A percentile compares a stretch with the other conserved stretches of the same genome.
Evolutionary conservation across 1,140 invertebrate species (phyloP).

Genomic region (Heliconius nattereri): DNA sequence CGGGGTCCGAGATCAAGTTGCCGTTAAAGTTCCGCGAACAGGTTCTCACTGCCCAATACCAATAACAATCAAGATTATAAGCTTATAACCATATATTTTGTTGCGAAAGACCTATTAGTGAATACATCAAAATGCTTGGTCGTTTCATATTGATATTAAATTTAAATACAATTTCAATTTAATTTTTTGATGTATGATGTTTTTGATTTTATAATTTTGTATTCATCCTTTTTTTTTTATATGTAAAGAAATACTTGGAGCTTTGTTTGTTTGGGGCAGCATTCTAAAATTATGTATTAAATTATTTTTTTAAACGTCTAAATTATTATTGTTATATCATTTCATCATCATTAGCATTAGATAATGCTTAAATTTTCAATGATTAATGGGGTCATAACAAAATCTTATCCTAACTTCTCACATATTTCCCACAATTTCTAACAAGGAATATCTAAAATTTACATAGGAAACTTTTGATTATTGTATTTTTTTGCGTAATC

Average conservation of each 20-base stretch:
- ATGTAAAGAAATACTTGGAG: background rate
- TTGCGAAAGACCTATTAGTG: conserved; percentile 28
- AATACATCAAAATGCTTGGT: background rate
- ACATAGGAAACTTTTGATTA: no score
- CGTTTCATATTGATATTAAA: background rate
- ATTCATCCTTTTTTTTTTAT: background rate
- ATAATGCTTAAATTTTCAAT: no score
- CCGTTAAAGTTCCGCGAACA: conserved; percentile 58
- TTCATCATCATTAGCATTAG: no score
- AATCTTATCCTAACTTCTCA: no score
- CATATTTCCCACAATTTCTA: no score
- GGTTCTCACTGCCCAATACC: conserved; percentile 44
- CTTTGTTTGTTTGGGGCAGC: background rate
- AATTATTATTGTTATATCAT: background rate
- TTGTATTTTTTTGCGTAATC: no score
- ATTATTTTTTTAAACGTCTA: background rate
- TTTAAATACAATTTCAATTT: background rate
- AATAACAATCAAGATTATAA: conserved; percentile 34
- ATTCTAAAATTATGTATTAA: background rate
- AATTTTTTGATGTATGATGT: background rate
- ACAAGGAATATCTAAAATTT: no score
- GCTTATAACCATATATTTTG: conserved; percentile 18
- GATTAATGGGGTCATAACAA: no score
- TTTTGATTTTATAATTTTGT: background rate
- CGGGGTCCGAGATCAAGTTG: conserved; percentile 66